Base-by-base conservation (phyloP, 2,888 invertebrate genomes). In the Zele albiditarsus region DNA sequence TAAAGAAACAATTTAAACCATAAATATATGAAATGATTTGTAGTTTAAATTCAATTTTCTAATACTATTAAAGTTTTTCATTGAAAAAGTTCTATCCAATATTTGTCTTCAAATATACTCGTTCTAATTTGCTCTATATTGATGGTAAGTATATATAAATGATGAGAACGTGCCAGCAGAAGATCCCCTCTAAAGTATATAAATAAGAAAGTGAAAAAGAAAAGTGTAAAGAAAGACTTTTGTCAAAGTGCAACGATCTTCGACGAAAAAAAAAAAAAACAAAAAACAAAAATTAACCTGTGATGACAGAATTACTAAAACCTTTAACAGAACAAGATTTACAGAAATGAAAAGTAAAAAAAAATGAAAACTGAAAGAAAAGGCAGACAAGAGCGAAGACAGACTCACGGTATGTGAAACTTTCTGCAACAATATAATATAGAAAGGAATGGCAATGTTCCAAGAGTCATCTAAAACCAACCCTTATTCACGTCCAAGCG, bases 231-330 rank as follows among this genome's bases (percentile, higher is more conserved):
- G 25, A 33, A 69, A 58, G 57, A 77, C 73, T 71, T 74, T 75
- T 80, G 79, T 77, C 79, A 79, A 80, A 60, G 73, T 75, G 75
- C 20, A 31, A 78, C 77, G 75, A 80, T 79, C 77, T 77, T 77
- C 70, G 73, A 77, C 75, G 68, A 66, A 69, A 75, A 78, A 77
- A 78, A 77, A 80, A n/a, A n/a, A n/a, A n/a, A n/a, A n/a, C n/a
- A n/a, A n/a, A n/a, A n/a, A n/a, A n/a, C n/a, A n/a, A n/a, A n/a
- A n/a, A n/a, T n/a, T 80, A 77, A 80, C 76, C 77, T 77, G 78
- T 73, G 74, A 76, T 74, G 68, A 77, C 72, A 72, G 66, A 71
- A 12, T 38, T 38, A 25, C 49, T 53, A 72, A 74, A 38, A 46
- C 46, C 58, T 71, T 71, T 60, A 25, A 62, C 46, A 25, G 31